phyloP scores from a whole-genome alignment of 2,797 vertebrate species.

The Eulemur rubriventer region DNA sequence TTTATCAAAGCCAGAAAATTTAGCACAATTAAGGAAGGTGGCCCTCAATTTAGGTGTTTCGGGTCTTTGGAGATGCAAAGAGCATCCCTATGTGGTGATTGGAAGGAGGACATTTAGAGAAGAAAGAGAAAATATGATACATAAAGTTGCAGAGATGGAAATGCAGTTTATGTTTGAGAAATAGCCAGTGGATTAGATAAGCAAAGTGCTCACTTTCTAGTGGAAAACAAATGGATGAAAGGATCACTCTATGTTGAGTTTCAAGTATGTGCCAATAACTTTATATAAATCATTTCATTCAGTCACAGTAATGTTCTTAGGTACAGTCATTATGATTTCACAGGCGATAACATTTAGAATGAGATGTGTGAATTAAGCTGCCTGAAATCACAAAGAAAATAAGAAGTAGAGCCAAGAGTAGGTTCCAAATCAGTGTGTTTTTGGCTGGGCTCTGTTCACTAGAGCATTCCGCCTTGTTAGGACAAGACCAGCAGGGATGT shows the following conservation, averaged over 20 bases:
- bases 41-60: neutral
- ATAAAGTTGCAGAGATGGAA: neutral
- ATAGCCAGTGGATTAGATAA: neutral
- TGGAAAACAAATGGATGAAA: neutral
- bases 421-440: neutral
- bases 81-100: accelerated
- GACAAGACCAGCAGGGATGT: neutral
- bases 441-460: neutral
- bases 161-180: neutral
- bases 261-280: neutral
- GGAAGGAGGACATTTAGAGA: neutral
- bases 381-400: neutral
- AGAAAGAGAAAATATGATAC: neutral
- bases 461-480: neutral
- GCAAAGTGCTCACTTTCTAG: neutral
- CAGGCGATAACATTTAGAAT: neutral
- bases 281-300: neutral
- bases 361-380: neutral
- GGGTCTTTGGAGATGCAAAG: neutral
- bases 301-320: neutral
- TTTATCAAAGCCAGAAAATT: neutral
- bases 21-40: neutral
- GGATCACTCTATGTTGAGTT: neutral
- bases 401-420: neutral
- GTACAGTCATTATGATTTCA: neutral